Conservation (phyloP, 2,797 vertebrate species). For the Molossus alvarezi region DNA sequence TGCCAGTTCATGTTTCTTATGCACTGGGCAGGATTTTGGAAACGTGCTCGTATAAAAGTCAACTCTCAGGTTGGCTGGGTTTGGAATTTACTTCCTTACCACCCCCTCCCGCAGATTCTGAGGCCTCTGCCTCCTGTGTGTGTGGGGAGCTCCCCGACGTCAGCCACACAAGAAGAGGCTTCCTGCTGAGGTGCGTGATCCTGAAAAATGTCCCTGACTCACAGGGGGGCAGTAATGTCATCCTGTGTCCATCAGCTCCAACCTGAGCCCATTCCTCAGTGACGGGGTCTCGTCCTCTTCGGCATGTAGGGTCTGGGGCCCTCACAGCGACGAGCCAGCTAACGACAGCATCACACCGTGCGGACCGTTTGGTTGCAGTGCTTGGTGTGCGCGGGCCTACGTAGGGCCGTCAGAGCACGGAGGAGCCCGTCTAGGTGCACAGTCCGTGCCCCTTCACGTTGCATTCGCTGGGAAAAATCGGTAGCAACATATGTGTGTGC, state of each 20-base stretch:
- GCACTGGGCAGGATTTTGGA: background rate
- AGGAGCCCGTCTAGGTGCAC: background rate
- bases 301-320: background rate
- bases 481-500: background rate
- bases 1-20: background rate
- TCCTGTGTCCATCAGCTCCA: background rate
- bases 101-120: background rate
- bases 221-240: background rate
- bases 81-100: slow-evolving; percentile 12
- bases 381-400: background rate
- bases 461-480: background rate
- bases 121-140: background rate
- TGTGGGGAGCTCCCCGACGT: background rate
- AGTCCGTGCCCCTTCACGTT: background rate
- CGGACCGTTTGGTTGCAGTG: background rate
- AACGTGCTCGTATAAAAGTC: background rate
- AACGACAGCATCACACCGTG: background rate
- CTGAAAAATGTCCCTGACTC: background rate
- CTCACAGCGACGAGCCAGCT: background rate
- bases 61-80: background rate
- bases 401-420: background rate
- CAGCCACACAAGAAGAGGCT: background rate
- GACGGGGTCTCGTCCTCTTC: background rate
- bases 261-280: background rate
- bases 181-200: background rate